Evolutionary conservation across 2,113 vertebrate species (phyloP).

Genomic region (Ramphastos sulfuratus): DNA sequence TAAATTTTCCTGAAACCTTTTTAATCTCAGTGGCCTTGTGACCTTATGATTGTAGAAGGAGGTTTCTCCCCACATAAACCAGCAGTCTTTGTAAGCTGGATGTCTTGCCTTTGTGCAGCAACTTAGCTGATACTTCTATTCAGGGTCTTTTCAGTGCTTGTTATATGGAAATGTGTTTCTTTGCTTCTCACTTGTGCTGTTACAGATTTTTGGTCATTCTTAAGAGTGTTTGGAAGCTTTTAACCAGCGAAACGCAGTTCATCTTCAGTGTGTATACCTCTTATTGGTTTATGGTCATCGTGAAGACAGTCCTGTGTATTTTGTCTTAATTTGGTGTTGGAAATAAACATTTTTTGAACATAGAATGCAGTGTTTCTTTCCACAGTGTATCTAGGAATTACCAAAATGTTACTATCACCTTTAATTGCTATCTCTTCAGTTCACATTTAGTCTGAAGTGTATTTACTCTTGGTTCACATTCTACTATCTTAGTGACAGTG

Average conservation of each 20-base stretch:
- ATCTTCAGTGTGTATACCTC: neutral
- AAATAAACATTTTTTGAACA: neutral
- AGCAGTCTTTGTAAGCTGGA: neutral
- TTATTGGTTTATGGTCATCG: neutral
- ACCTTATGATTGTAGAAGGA: neutral
- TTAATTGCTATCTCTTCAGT: too few relatives aligned
- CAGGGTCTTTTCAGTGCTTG: neutral
- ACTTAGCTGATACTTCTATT: neutral
- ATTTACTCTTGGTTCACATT: neutral
- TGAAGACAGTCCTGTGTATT: neutral
- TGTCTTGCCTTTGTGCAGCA: neutral
- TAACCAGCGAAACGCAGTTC: neutral
- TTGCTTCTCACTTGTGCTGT: rapidly evolving
- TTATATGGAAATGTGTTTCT: neutral
- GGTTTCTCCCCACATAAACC: neutral
- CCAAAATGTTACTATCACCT: neutral
- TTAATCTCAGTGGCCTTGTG: rapidly evolving
- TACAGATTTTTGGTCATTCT: neutral
- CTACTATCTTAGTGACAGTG: neutral
- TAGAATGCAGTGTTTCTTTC: neutral
- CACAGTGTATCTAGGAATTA: neutral
- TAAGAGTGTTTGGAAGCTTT: neutral
- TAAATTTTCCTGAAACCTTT: neutral
- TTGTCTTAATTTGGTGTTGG: neutral
- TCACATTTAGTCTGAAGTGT: neutral